Percentiles rank a stretch among this genome's conserved stretches.
phyloP scores from a whole-genome alignment of 1,140 invertebrate species.

The Trichonephila inaurata region DNA sequence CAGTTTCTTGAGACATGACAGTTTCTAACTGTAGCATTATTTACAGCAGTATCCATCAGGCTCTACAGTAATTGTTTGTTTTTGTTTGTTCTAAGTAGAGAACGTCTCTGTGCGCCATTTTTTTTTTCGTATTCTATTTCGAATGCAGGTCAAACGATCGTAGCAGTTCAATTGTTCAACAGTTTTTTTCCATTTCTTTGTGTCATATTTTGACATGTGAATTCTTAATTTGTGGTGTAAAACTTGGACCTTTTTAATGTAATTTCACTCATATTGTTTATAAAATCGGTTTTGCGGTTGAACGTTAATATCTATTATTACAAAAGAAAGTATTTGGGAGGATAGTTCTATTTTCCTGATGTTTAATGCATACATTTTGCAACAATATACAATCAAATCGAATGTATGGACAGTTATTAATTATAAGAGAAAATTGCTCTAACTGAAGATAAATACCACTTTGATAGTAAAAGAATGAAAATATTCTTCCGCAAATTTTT shows the following conservation, averaged over 20 bases:
- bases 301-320: not conserved
- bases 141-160: not conserved
- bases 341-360: not conserved
- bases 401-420: no score
- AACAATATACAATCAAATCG: no score
- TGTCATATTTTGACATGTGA: constrained; percentile 8
- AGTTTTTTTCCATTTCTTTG: not conserved
- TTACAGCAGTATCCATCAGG: not conserved
- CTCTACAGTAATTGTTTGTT: not conserved
- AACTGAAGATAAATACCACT: no score
- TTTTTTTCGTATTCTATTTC: not conserved
- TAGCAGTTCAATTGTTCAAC: not conserved
- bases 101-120: not conserved
- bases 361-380: not conserved
- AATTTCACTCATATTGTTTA: not conserved
- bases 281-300: not conserved
- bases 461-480: no score
- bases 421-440: no score
- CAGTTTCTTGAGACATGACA: not conserved
- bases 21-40: not conserved
- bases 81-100: not conserved
- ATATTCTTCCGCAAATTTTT: no score
- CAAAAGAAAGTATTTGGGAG: not conserved
- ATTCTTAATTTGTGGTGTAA: not conserved
- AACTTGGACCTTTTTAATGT: not conserved